A percentile compares a stretch with the other conserved stretches of the same genome.
Conservation (phyloP, 1,140 invertebrate species). For the Portunus trituberculatus region DNA sequence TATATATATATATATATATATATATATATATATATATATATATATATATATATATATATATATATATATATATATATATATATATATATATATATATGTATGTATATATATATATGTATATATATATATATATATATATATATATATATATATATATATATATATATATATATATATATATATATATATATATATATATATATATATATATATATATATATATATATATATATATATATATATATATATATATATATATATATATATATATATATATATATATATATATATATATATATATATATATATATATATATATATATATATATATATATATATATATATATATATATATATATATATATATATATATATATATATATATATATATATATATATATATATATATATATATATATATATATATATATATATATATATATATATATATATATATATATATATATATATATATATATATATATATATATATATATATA, state of each 20-base stretch:
- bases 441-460: slow-evolving; percentile 55
- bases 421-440: slow-evolving; percentile 31
- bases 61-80: slow-evolving; percentile 25
- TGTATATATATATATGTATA: slow-evolving; percentile 34
- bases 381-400: slow-evolving; percentile 35
- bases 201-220: slow-evolving; percentile 51
- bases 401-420: slow-evolving; percentile 50
- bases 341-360: slow-evolving; percentile 38
- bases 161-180: slow-evolving; percentile 55
- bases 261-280: slow-evolving; percentile 16
- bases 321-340: slow-evolving; percentile 34
- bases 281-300: slow-evolving; percentile 28
- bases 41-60: slow-evolving; percentile 15
- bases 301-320: slow-evolving; percentile 47
- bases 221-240: background rate
- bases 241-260: slow-evolving; percentile 3
- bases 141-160: slow-evolving; percentile 44
- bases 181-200: slow-evolving; percentile 37
- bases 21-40: slow-evolving; percentile 38
- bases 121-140: slow-evolving; percentile 40
- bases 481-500: slow-evolving; percentile 55
- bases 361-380: slow-evolving; percentile 40
- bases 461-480: slow-evolving; percentile 37
- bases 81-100: background rate
- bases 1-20: slow-evolving; percentile 38